Conservation (phyloP, 2,113 vertebrate species). For the Nothobranchius furzeri region DNA sequence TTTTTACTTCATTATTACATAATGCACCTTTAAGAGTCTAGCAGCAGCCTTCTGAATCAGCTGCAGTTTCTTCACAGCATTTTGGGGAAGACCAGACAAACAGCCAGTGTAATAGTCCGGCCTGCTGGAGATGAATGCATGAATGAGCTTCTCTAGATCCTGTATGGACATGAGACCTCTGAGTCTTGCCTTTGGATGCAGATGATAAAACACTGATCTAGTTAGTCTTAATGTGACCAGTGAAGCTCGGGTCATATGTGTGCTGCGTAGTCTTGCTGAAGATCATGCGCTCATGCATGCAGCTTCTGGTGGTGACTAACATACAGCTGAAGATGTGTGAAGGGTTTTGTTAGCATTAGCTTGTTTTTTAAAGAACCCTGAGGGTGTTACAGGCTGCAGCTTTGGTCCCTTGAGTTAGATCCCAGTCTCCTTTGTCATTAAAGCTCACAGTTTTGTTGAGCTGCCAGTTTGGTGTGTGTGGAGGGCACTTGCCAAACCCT, state of each 20-base stretch:
- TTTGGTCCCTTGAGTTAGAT: conserved; percentile 35
- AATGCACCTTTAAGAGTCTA: too few relatives aligned
- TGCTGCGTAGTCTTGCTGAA: not conserved
- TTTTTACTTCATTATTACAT: too few relatives aligned
- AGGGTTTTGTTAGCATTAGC: not conserved
- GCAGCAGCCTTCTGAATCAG: too few relatives aligned
- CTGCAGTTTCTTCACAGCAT: too few relatives aligned
- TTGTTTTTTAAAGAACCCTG: conserved; percentile 10
- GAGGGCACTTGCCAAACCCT: conserved; percentile 15
- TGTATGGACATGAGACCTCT: too few relatives aligned
- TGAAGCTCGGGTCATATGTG: not conserved
- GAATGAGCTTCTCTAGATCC: too few relatives aligned
- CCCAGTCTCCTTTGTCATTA: conserved; percentile 50
- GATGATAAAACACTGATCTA: too few relatives aligned
- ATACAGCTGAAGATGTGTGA: not conserved
- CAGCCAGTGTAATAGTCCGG: too few relatives aligned
- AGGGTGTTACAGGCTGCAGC: conserved; percentile 5
- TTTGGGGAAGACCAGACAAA: too few relatives aligned
- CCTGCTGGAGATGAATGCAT: too few relatives aligned
- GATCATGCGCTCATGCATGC: not conserved
- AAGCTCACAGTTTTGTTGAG: conserved; percentile 24
- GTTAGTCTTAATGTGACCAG: too few relatives aligned
- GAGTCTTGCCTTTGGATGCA: too few relatives aligned
- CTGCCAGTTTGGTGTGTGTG: conserved; percentile 12
- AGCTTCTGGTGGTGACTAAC: not conserved